Evolutionary conservation across 2,888 invertebrate species (phyloP), one percentile per base, ranked within the genome.

Genomic region (Busseola fusca): DNA sequence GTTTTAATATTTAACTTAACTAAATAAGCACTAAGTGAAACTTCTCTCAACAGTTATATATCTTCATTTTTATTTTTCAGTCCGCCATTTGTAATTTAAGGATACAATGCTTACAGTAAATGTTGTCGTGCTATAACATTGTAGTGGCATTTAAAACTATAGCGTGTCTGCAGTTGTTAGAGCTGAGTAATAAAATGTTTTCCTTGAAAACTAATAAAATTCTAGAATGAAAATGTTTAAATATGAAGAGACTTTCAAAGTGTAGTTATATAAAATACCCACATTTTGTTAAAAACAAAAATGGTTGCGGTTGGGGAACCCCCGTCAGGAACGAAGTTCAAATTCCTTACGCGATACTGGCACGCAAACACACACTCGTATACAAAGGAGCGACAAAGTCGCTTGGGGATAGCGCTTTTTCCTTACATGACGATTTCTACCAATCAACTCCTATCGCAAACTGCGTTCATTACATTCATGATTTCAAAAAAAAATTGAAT

Each of bases 191-290:
- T 74, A 56, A 72, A 72, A 73, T 37, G 25, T 40, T 56, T 60
- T 74, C 34, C 76, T 50, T 37, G n/a, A 40, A 75, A 76, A 76
- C n/a, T 30, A 52, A 62, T 68, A 75, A 68, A 68, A 62, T 30
- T 54, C 16, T 21, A 40, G 1, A 73, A 27, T 48, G 34, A 45
- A 73, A 73, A 48, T 64, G 30, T 64, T 56, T 3, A 64, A 72
- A 40, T 48, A 30, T 74, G 1, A 48, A 73, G 30, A 18, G 25
- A 48, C 1, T 40, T 74, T 74, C 18, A 74, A 48, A 73, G 14
- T 54, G 5, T n/a, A 25, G n/a, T 48, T n/a, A 16, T 6, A 12
- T 45, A n/a, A 48, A 72, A 63, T 54, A 50, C 0, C 16, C 16
- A 12, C 0, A 18, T 25, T 30, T 50, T 21, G 9, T 21, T 50